Conservation (phyloP, 2,888 invertebrate species). For the Pseudococcus viburni region DNA sequence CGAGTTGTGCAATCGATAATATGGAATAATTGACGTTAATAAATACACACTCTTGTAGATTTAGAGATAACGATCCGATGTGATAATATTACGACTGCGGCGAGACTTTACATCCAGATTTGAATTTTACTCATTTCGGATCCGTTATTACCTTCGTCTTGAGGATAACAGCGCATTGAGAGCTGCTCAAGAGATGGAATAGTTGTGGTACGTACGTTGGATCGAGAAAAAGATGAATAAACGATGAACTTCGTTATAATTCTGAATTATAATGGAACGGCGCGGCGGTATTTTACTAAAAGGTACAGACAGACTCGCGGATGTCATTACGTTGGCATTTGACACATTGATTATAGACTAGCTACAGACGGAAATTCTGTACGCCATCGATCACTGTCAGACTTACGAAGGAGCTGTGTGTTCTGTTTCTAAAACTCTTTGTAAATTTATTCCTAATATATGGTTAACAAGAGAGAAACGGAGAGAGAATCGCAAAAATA, state of each 20-base stretch:
- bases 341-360: constrained; percentile 66
- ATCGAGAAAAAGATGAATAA: constrained; percentile 58
- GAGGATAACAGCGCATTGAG: background rate
- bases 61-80: background rate
- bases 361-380: constrained; percentile 65
- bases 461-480: constrained; percentile 54
- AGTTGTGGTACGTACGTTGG: constrained; percentile 4
- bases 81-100: background rate
- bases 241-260: constrained; percentile 66
- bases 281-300: constrained; percentile 45
- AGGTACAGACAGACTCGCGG: constrained; percentile 65
- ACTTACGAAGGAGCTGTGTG: constrained; percentile 32
- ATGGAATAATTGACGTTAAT: constrained; percentile 42
- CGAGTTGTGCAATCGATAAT: constrained; percentile 49
- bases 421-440: constrained; percentile 38
- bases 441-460: constrained; percentile 64
- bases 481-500: constrained; percentile 47
- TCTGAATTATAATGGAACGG: constrained; percentile 65
- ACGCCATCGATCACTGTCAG: constrained; percentile 65
- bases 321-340: constrained; percentile 66
- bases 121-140: background rate
- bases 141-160: background rate
- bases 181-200: background rate
- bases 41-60: background rate
- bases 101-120: background rate